Evolutionary conservation across 2,113 vertebrate genomes (phyloP), one percentile per base, ranked within the genome.

Genomic region (Lanius collurio): DNA sequence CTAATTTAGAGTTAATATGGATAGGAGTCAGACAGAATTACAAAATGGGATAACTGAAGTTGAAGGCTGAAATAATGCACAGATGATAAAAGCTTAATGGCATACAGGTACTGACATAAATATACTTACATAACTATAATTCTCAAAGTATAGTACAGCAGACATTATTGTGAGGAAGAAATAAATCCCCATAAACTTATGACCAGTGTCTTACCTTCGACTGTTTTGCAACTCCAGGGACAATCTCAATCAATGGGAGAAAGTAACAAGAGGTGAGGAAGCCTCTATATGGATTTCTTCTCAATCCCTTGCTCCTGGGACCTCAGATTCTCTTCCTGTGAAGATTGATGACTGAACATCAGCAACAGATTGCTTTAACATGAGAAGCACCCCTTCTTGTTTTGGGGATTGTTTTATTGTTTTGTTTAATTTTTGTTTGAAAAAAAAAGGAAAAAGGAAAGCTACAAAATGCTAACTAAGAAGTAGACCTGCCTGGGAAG

Each of bases 161-260:
- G 31, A 30, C 11, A 35, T 28, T 33, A 6, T 23, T 73, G n/a
- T n/a, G 50, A 30, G 17, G n/a, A 87, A 83, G 41, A 74, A 68
- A 33, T 22, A 69, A 62, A 55, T 62, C 23, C 49, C 20, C 13
- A 22, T 87, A 37, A 80, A 46, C 1, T 30, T 44, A 52, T 5
- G 6, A 63, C 37, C 13, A 37, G 7, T 55, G 31, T 31, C 85
- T 90, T 53, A 59, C n/a, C 42, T 95, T 64, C 31, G 1, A 57
- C 28, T 75, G 13, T 87, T 92, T 77, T 86, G 42, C 11, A 18
- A 70, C 39, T 88, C 91, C 92, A 99, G 99, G 97, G 98, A 99
- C 59, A 99, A 99, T 97, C 98, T 99, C 77, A 92, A 87, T 91
- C 99, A 99, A 83, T 99, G 99, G 99, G 99, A 99, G 97, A 99